Evolutionary conservation across 2,113 vertebrate species (phyloP).

Genomic region (Notarius quadriscutis): DNA sequence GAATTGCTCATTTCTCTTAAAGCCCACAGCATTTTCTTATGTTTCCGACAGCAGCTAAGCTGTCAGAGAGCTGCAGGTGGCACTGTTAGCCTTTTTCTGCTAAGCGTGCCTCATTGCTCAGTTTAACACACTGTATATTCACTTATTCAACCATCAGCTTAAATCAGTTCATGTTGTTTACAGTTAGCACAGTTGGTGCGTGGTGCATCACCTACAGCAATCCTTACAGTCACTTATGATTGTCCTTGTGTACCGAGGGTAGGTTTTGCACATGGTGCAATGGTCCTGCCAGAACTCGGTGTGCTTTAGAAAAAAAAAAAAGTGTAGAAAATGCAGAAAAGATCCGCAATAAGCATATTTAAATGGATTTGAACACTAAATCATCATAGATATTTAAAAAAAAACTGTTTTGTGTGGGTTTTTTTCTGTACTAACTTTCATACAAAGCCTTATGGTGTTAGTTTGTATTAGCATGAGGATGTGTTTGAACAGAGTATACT

Average conservation of each 20-base stretch:
- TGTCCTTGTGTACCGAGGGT: neutral
- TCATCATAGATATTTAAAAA: no score
- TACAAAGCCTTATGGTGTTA: neutral
- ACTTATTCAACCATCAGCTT: constrained; percentile 11
- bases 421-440: neutral
- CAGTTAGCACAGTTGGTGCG: constrained; percentile 2
- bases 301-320: neutral
- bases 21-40: neutral
- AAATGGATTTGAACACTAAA: neutral
- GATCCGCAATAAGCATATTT: neutral
- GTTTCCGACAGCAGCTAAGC: constrained; percentile 1
- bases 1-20: neutral
- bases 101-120: neutral
- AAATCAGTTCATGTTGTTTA: constrained; percentile 14
- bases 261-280: neutral
- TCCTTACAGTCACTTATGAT: neutral
- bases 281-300: neutral
- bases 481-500: neutral
- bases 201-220: constrained; percentile 21
- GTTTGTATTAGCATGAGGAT: neutral
- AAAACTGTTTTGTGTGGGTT: neutral
- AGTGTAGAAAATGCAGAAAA: neutral
- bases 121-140: neutral
- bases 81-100: constrained; percentile 63
- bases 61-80: constrained; percentile 65